phyloP scores from a whole-genome alignment of 2,888 invertebrate species.

The Tigriopus californicus region DNA sequence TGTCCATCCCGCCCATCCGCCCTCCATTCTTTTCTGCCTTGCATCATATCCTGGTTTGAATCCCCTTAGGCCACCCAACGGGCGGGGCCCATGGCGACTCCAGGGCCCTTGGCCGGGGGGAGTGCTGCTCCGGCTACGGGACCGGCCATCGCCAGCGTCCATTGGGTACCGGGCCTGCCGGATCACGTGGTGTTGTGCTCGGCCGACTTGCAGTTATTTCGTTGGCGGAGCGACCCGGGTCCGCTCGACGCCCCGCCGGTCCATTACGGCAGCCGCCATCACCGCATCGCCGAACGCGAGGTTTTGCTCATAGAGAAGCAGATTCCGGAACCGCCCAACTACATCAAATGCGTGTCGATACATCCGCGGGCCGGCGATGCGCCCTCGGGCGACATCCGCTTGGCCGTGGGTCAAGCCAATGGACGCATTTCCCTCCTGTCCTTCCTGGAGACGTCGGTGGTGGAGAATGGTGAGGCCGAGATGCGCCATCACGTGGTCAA shows the following conservation, averaged over 20 bases:
- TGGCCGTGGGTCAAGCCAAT: slow-evolving; percentile 72
- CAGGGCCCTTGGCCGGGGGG: too few relatives aligned
- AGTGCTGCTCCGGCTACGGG: too few relatives aligned
- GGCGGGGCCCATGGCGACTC: too few relatives aligned
- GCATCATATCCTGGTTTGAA: too few relatives aligned
- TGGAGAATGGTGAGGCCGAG: neutral
- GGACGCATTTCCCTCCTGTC: slow-evolving; percentile 67
- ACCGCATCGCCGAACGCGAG: neutral
- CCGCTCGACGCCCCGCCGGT: neutral
- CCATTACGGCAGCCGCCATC: neutral
- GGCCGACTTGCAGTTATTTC: neutral
- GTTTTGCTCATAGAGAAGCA: slow-evolving; percentile 9
- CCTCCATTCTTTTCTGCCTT: too few relatives aligned
- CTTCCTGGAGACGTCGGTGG: slow-evolving; percentile 27
- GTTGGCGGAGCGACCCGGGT: neutral
- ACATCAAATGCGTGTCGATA: slow-evolving; percentile 69
- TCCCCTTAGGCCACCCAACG: too few relatives aligned
- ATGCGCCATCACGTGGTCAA: slow-evolving; percentile 25
- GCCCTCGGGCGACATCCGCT: slow-evolving; percentile 33
- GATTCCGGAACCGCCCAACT: slow-evolving; percentile 29
- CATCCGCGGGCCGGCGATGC: slow-evolving; percentile 38
- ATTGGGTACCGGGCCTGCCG: neutral
- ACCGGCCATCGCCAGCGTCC: neutral
- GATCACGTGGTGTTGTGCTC: neutral
- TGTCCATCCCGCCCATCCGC: too few relatives aligned